Evolutionary conservation across 92 coral and sea anemone genomes (phyloP).

Genomic region (Chrysogorgia sp.): DNA sequence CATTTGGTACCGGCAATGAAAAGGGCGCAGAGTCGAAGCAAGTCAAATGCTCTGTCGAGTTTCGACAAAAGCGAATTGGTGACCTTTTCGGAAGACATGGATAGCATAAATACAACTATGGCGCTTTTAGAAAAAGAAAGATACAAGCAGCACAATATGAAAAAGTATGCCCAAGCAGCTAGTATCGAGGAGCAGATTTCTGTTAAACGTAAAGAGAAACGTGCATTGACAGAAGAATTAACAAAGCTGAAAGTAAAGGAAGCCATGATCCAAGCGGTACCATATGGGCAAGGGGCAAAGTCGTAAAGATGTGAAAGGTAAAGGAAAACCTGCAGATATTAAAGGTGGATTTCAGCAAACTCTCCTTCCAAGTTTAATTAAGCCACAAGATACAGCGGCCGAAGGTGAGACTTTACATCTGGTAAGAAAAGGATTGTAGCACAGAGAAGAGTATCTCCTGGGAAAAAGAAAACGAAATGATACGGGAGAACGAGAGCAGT

Average conservation of each 20-base stretch:
- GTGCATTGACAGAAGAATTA: slow-evolving; percentile 44
- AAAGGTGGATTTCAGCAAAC: background rate
- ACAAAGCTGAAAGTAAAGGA: slow-evolving; percentile 40
- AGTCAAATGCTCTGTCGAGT: slow-evolving; percentile 18
- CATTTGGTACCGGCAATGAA: slow-evolving; percentile 31
- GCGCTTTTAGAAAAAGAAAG: slow-evolving; percentile 43
- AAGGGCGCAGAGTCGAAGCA: background rate
- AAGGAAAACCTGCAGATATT: slow-evolving; percentile 19
- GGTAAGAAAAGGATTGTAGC: slow-evolving; percentile 7
- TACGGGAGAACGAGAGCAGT: background rate
- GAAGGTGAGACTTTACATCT: background rate
- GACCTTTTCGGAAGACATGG: slow-evolving; percentile 50
- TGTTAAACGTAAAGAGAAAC: slow-evolving; percentile 45
- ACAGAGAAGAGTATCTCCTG: background rate
- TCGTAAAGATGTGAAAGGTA: slow-evolving; percentile 15
- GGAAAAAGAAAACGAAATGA: background rate
- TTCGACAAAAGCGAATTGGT: slow-evolving; percentile 42
- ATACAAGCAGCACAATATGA: slow-evolving; percentile 36
- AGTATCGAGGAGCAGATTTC: slow-evolving; percentile 39
- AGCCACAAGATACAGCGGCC: background rate
- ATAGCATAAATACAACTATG: slow-evolving; percentile 32
- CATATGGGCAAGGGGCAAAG: slow-evolving; percentile 21
- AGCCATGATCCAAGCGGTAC: slow-evolving; percentile 34
- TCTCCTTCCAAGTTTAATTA: slow-evolving; percentile 43
- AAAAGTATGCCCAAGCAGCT: slow-evolving; percentile 54